Percentiles rank a stretch among this genome's conserved stretches.
Conservation (phyloP, 1,140 invertebrate genomes). For the Formica exsecta region DNA sequence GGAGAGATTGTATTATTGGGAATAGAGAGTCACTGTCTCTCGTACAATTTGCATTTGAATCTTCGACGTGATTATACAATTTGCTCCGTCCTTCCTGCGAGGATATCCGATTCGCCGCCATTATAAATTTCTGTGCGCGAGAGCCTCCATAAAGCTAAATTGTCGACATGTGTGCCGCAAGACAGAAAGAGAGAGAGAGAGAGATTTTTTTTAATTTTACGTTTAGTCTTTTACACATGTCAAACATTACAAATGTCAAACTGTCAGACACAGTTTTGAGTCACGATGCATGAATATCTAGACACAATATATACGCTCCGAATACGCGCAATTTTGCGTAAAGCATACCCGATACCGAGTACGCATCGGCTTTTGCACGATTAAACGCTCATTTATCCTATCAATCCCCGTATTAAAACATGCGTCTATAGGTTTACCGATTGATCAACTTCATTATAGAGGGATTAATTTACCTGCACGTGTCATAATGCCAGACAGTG, state of each 20-base stretch:
- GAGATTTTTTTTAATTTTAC: neutral
- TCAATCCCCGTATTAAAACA: slow-evolving; percentile 16
- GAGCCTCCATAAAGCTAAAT: neutral
- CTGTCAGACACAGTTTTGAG: slow-evolving; percentile 12
- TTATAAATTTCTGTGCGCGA: slow-evolving; percentile 31
- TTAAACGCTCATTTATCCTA: slow-evolving; percentile 18
- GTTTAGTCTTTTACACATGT: neutral
- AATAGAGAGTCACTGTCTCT: neutral
- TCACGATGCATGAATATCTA: neutral
- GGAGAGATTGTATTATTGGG: slow-evolving; percentile 28
- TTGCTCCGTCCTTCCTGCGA: slow-evolving; percentile 22
- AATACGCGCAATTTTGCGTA: slow-evolving; percentile 2
- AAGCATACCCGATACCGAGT: neutral
- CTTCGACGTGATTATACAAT: slow-evolving; percentile 45
- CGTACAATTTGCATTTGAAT: slow-evolving; percentile 44
- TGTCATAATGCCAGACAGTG: neutral
- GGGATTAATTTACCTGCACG: slow-evolving; percentile 32
- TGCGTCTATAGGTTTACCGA: slow-evolving; percentile 21
- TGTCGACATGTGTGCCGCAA: neutral
- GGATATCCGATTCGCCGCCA: slow-evolving; percentile 9
- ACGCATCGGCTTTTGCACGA: neutral
- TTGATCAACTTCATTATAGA: slow-evolving; percentile 23
- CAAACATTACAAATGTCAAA: neutral
- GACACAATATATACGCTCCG: neutral
- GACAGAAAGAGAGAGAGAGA: neutral